Evolutionary conservation across 2,113 vertebrate species (phyloP).

Genomic region (Leucopsar rothschildi): DNA sequence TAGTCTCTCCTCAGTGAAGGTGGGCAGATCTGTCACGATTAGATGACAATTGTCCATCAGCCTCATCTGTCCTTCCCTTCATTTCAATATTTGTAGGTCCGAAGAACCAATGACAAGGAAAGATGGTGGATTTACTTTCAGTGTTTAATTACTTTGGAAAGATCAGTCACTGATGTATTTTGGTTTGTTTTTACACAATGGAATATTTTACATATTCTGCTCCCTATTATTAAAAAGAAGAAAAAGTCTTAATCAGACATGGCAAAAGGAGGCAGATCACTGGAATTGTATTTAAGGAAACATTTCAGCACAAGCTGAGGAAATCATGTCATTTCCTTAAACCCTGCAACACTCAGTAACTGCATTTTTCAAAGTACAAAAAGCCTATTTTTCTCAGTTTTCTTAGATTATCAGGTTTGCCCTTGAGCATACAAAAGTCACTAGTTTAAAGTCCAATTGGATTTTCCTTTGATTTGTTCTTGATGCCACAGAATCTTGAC

Average conservation of each 20-base stretch:
- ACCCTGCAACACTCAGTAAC: background rate
- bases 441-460: background rate
- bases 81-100: background rate
- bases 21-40: background rate
- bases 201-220: background rate
- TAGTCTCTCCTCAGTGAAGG: background rate
- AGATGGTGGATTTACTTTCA: background rate
- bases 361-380: constrained; percentile 18
- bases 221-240: background rate
- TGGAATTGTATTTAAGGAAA: background rate
- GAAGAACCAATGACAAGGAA: background rate
- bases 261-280: background rate
- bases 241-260: background rate
- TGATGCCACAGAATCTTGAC: background rate
- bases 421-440: background rate
- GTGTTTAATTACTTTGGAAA: background rate
- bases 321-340: background rate
- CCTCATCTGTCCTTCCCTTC: background rate
- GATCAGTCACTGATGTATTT: background rate
- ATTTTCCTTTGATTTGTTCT: background rate
- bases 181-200: background rate
- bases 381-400: background rate
- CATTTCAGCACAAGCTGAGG: background rate
- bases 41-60: background rate
- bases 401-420: background rate